Percentiles rank a stretch among this genome's conserved stretches.
Evolutionary conservation across 1,140 invertebrate species (phyloP).

Genomic region (Medauroidea extradentata): DNA sequence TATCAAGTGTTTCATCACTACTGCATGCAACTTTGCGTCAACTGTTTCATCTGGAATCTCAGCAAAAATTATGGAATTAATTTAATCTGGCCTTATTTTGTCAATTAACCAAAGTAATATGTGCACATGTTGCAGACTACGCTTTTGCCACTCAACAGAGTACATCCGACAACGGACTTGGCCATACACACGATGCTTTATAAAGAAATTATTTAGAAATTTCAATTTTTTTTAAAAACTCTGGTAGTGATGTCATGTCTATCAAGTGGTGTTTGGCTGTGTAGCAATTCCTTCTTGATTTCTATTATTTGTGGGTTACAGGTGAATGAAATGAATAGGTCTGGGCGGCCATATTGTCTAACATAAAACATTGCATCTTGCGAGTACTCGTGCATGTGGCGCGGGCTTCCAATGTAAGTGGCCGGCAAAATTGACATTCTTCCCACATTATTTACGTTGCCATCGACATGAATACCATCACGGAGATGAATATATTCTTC

Average conservation of each 20-base stretch:
- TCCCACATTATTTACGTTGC: constrained; percentile 11
- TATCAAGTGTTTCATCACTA: constrained; percentile 46
- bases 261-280: constrained; percentile 33
- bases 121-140: constrained; percentile 47
- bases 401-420: not conserved
- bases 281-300: constrained; percentile 33
- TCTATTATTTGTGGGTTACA: constrained; percentile 32
- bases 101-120: constrained; percentile 41
- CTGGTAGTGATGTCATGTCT: constrained; percentile 43
- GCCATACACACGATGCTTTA: constrained; percentile 37
- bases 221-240: constrained; percentile 44
- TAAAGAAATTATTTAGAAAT: constrained; percentile 43
- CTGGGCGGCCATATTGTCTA: constrained; percentile 8
- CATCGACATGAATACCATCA: constrained; percentile 26
- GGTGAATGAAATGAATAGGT: constrained; percentile 41
- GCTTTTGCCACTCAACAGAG: constrained; percentile 48
- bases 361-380: constrained; percentile 8
- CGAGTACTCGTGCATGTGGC: constrained; percentile 14
- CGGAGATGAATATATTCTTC: constrained; percentile 46
- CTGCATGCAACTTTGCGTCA: constrained; percentile 35
- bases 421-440: constrained; percentile 6
- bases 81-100: constrained; percentile 30
- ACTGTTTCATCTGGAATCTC: constrained; percentile 41
- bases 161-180: constrained; percentile 36
- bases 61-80: constrained; percentile 40